phyloP scores from a whole-genome alignment of 2,797 vertebrate species.

The Meriones psammophilus region DNA sequence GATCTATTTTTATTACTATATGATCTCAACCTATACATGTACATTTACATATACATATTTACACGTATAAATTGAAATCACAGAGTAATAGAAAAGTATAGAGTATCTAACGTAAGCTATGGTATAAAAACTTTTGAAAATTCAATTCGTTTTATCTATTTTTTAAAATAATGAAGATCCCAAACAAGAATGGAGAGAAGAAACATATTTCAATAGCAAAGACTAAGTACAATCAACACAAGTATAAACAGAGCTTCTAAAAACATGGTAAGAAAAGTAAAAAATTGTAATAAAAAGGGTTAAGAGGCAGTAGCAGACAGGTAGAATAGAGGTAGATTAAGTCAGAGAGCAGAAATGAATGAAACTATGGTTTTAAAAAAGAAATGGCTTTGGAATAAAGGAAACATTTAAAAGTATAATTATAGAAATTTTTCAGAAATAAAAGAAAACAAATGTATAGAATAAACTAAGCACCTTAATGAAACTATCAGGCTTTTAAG shows the following conservation, averaged over 20 bases:
- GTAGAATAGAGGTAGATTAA: neutral
- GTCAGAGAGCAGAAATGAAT: neutral
- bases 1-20: conserved; percentile 18
- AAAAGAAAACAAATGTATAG: conserved; percentile 3
- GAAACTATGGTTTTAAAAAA: neutral
- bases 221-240: conserved; percentile 7
- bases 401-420: conserved; percentile 11
- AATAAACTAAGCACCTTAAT: neutral
- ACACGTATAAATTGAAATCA: too few species aligned
- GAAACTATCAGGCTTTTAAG: neutral
- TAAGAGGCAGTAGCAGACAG: neutral
- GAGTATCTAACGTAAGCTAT: neutral
- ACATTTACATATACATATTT: neutral
- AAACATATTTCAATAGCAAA: conserved; percentile 42
- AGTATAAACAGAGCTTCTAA: neutral
- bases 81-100: neutral
- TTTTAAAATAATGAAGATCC: neutral
- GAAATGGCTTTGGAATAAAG: conserved; percentile 22
- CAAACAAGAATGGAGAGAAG: neutral
- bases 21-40: neutral
- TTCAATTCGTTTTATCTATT: neutral
- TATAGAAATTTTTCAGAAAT: neutral
- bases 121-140: neutral
- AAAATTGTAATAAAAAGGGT: conserved; percentile 5
- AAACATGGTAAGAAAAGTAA: conserved; percentile 11